Conservation (phyloP, 2,888 invertebrate species). For the Epicampocera succincta region DNA sequence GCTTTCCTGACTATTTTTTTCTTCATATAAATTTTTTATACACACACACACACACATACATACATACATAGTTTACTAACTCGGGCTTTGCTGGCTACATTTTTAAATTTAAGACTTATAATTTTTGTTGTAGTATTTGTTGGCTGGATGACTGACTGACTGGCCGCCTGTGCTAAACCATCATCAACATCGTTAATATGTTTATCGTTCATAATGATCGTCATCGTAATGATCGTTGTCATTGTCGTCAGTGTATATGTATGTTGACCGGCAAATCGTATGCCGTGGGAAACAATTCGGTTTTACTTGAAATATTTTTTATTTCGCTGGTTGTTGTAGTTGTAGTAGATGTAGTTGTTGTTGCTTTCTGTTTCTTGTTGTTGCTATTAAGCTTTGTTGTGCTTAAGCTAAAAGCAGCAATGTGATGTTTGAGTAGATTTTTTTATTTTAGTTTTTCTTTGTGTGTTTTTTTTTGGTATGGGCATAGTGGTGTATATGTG, state of each 20-base stretch:
- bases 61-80: constrained; percentile 35
- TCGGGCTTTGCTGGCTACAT: constrained; percentile 39
- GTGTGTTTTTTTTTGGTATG: constrained; percentile 25
- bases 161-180: constrained; percentile 59
- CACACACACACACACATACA: not conserved
- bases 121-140: constrained; percentile 42
- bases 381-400: constrained; percentile 83
- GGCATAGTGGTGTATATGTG: not conserved
- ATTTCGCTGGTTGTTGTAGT: constrained; percentile 77
- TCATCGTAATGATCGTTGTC: constrained; percentile 39
- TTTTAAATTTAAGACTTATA: constrained; percentile 20
- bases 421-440: constrained; percentile 60
- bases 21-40: no score
- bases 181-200: constrained; percentile 47
- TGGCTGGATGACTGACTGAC: constrained; percentile 33
- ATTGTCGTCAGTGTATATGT: constrained; percentile 52
- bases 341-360: constrained; percentile 85
- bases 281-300: constrained; percentile 83
- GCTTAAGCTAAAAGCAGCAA: constrained; percentile 70
- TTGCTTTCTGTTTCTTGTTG: constrained; percentile 82
- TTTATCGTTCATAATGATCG: constrained; percentile 27
- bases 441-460: constrained; percentile 24
- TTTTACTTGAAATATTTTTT: constrained; percentile 80
- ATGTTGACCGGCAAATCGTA: constrained; percentile 83
- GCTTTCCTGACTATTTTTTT: constrained; percentile 19